These are phyloP conservation scores for Sprattus sprattus DNA, from an alignment of 2,113 vertebrate species.

Conservation along the genomic window DNA sequence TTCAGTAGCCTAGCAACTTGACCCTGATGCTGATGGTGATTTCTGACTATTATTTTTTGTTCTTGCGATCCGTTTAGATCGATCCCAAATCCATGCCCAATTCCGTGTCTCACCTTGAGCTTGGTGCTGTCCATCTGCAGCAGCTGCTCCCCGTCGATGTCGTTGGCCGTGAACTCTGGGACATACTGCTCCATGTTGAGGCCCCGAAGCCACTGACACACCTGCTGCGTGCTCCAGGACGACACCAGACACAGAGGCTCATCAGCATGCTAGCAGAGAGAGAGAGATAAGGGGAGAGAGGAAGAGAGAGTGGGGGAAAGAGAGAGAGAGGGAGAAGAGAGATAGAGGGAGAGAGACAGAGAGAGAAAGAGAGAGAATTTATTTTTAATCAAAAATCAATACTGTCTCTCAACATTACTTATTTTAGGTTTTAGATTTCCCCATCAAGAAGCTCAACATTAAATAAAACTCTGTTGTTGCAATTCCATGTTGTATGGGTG, in stretches of 20 bases:
- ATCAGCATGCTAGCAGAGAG: slow-evolving; percentile 72
- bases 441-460: neutral
- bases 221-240: slow-evolving; percentile 83
- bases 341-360: neutral
- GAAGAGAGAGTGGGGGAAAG: neutral
- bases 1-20: too few relatives aligned
- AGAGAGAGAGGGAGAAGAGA: neutral
- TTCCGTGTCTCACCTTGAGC: slow-evolving; percentile 75
- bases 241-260: slow-evolving; percentile 69
- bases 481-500: neutral
- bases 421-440: neutral
- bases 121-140: slow-evolving; percentile 81
- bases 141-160: slow-evolving; percentile 78
- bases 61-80: too few relatives aligned
- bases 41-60: too few relatives aligned
- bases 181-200: slow-evolving; percentile 82
- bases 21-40: too few relatives aligned
- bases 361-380: too few relatives aligned
- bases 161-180: slow-evolving; percentile 73
- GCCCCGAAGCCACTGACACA: slow-evolving; percentile 83
- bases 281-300: neutral
- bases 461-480: neutral
- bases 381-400: neutral
- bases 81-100: too few relatives aligned
- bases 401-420: neutral